A percentile compares a stretch with the other conserved stretches of the same genome.
phyloP scores from a whole-genome alignment of 2,113 vertebrate genomes.

The Eolophus roseicapilla region DNA sequence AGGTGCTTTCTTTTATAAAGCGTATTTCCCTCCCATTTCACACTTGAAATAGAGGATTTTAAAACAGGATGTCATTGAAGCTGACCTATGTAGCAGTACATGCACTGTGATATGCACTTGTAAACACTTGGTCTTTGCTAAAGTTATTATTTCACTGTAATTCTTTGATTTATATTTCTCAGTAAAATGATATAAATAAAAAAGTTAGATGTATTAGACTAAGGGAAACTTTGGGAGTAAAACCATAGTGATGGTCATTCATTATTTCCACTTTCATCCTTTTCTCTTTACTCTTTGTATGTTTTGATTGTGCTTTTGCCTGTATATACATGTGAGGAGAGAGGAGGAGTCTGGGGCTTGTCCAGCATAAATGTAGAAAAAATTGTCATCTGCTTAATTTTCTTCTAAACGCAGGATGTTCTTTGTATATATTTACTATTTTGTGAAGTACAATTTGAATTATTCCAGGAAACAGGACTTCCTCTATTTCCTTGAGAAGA shows the following conservation, averaged over 20 bases:
- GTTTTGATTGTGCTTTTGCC: not conserved
- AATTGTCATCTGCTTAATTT: conserved; percentile 14
- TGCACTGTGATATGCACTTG: not conserved
- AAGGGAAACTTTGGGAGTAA: not conserved
- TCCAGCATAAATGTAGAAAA: conserved; percentile 23
- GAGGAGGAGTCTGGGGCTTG: not conserved
- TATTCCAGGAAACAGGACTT: conserved; percentile 52
- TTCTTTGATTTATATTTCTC: not conserved
- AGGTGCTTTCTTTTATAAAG: not conserved
- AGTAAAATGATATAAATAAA: not conserved
- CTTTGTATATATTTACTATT: conserved; percentile 61
- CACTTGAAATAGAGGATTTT: not conserved
- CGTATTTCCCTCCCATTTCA: not conserved
- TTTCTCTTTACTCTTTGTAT: not conserved
- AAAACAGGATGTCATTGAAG: not conserved
- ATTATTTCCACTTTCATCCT: not conserved
- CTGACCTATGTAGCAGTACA: not conserved
- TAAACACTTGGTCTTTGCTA: not conserved
- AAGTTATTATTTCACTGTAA: not conserved
- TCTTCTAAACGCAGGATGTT: conserved; percentile 44
- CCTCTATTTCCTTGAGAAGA: conserved; percentile 43
- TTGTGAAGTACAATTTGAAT: conserved; percentile 44
- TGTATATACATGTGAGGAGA: not conserved
- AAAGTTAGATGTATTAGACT: not conserved
- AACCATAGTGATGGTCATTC: not conserved